phyloP scores from a whole-genome alignment of 2,888 invertebrate genomes.

The Lasius platythorax region DNA sequence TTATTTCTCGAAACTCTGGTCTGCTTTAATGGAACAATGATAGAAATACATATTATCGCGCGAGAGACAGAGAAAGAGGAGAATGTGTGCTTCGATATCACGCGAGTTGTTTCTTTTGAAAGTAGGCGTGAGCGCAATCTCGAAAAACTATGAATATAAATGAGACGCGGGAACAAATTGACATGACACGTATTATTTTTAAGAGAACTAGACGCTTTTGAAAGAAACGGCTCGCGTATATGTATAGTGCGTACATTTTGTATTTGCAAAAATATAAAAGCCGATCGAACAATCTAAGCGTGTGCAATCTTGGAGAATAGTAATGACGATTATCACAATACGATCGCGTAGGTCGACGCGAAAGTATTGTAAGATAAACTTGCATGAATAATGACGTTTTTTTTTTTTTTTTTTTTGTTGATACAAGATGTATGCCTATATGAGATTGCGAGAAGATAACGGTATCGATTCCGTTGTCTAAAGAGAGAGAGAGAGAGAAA shows the following conservation, averaged over 20 bases:
- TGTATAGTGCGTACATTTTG: constrained; percentile 17
- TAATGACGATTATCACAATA: not conserved
- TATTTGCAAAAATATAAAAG: constrained; percentile 14
- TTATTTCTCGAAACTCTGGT: constrained; percentile 72
- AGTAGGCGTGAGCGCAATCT: not conserved
- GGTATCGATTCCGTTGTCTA: constrained; percentile 3
- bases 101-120: constrained; percentile 19
- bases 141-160: not conserved
- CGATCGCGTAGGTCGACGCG: not conserved
- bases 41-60: constrained; percentile 35
- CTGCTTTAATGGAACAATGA: constrained; percentile 66
- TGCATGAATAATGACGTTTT: constrained; percentile 5
- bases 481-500: not conserved
- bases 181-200: not conserved
- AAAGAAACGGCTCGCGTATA: constrained; percentile 18
- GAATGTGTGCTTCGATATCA: constrained; percentile 47
- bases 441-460: constrained; percentile 3
- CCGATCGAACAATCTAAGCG: not conserved
- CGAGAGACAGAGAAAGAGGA: constrained; percentile 49
- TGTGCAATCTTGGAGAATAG: not conserved
- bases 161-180: constrained; percentile 26
- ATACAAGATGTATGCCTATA: not conserved
- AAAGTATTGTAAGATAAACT: not conserved
- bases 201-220: constrained; percentile 1
- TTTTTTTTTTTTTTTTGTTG: not conserved